Conservation (phyloP, 2,888 invertebrate species). For the Caenorhabditis imperialis region DNA sequence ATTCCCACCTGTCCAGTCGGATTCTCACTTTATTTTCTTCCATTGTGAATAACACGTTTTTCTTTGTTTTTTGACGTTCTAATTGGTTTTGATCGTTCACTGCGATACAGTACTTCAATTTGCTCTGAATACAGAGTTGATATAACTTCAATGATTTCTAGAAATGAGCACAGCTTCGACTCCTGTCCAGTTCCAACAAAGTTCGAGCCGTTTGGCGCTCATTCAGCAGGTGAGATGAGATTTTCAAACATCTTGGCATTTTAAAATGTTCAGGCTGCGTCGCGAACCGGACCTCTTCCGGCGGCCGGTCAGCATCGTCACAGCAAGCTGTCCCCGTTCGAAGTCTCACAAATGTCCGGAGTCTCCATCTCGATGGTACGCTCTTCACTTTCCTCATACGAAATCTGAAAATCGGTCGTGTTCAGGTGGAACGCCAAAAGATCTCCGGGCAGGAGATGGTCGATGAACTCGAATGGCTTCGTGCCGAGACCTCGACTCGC, state of each 20-base stretch:
- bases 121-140: too few relatives aligned
- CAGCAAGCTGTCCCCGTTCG: constrained; percentile 35
- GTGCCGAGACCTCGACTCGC: constrained; percentile 58
- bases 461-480: constrained; percentile 68
- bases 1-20: constrained; percentile 1
- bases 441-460: constrained; percentile 55
- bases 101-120: too few relatives aligned
- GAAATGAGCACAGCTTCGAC: constrained; percentile 22
- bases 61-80: too few relatives aligned
- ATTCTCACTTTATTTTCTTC: background rate
- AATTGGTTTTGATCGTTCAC: too few relatives aligned
- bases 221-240: constrained; percentile 19
- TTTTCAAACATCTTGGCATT: background rate
- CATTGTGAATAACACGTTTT: too few relatives aligned
- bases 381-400: background rate
- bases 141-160: too few relatives aligned
- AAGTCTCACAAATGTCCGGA: constrained; percentile 48
- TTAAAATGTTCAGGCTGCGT: constrained; percentile 22
- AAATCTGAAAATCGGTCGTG: background rate
- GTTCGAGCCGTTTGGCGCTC: constrained; percentile 19
- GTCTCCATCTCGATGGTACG: constrained; percentile 43
- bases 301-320: constrained; percentile 15
- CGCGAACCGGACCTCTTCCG: constrained; percentile 24
- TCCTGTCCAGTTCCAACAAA: constrained; percentile 11
- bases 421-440: constrained; percentile 39